phyloP scores from a whole-genome alignment of 2,888 invertebrate species.

The Pyrrhosoma nymphula region DNA sequence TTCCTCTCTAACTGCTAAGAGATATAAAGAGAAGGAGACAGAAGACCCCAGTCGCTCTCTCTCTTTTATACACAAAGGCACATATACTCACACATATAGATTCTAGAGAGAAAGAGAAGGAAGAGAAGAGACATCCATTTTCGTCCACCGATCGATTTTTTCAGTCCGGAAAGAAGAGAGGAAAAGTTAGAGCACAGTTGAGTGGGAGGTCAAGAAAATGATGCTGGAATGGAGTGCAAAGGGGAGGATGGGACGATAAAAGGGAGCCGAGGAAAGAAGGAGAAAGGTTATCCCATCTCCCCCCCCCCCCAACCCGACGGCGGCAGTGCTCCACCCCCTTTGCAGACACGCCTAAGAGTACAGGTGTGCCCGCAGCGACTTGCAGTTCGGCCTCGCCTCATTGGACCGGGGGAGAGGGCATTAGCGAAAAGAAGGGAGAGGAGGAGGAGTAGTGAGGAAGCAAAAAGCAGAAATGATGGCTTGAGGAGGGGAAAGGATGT shows the following conservation, averaged over 20 bases:
- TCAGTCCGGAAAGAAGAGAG: neutral
- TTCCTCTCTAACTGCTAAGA: too few relatives aligned
- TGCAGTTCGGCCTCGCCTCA: conserved; percentile 49
- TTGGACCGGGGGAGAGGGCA: neutral
- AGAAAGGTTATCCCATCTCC: neutral
- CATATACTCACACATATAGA: too few relatives aligned
- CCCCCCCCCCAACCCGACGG: neutral
- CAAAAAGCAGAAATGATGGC: neutral
- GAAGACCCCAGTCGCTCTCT: too few relatives aligned
- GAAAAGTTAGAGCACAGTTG: neutral
- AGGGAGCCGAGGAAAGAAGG: neutral
- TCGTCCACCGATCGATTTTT: neutral
- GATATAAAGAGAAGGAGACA: too few relatives aligned
- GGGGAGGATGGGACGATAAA: too few relatives aligned
- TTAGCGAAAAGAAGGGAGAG: too few relatives aligned
- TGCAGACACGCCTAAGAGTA: conserved; percentile 10
- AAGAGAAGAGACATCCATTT: neutral
- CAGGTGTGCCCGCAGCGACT: conserved; percentile 25
- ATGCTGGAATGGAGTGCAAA: neutral
- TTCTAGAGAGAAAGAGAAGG: too few relatives aligned
- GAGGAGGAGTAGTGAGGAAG: neutral
- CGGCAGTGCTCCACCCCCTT: neutral
- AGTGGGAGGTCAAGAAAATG: neutral
- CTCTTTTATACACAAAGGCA: too few relatives aligned
- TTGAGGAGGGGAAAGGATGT: neutral